Base-by-base conservation (phyloP, 2,113 vertebrate genomes). In the Vulpes lagopus region DNA sequence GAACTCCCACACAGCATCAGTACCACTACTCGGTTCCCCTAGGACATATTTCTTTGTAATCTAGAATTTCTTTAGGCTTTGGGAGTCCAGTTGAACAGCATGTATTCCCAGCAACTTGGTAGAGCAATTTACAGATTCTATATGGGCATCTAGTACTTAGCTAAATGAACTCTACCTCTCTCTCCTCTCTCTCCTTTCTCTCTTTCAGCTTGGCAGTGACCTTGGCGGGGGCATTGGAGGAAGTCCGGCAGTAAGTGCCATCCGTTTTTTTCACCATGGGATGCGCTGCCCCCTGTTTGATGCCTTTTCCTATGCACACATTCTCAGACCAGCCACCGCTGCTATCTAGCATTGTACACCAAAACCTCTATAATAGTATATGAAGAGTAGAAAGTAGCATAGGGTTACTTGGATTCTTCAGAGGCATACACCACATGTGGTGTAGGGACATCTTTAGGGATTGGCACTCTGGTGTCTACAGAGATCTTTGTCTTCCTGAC, bases 161-260 rank as follows among this genome's bases (percentile, higher is more conserved):
- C 97, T 98, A 97, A 98, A 98, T 99, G 98, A 98, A 98, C 99
- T 99, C 98, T 97, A 98, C 98, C 98, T 98, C 96, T 98, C 95
- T 98, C 97, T 98, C 71, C 98, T 98, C 97, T 99, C 98, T 98
- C 98, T 98, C 94, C 98, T 99, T 98, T 99, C 99, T 99, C 98
- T 99, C 98, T 99, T 99, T 98, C 99, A 99, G 99, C 99, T 99
- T 99, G 99, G 99, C 98, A 99, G 99, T 99, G 99, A 99, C 99
- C 99, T 99, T 99, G 99, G 99, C 99, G 99, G 99, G 99, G 99
- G 99, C 99, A 99, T 99, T 99, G 99, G 99, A 98, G 99, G 99
- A 99, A 99, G 99, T 99, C 99, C 99, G 98, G 99, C 99, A 99
- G 99, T 99, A 99, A 99, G 99, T 99, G 98, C 99, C 98, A 98